Base-by-base conservation (phyloP, 2,797 vertebrate genomes). In the Enteromius afrohamiltoni region DNA sequence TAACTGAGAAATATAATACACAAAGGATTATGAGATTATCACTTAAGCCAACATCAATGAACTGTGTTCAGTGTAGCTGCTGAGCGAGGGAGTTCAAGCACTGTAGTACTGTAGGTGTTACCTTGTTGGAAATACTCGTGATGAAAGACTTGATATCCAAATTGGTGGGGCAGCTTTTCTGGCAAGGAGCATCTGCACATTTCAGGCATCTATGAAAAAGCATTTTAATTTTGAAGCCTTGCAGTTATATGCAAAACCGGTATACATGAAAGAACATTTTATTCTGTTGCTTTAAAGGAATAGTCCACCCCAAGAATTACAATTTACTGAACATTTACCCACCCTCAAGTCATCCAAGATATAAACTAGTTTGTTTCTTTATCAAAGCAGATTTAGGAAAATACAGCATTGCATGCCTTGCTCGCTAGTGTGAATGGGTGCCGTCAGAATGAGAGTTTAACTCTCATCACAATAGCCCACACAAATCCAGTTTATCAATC, bases 151-250 rank as follows among this genome's bases (percentile, higher is more conserved):
- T 99, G 90, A 98, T 94, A 91, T 98, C 96, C 91, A 98, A 92
- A 91, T 98, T 95, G 60, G 97, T 99, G 0, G 97, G 97, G 89
- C 97, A 98, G 88, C 97, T 99, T 94, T 99, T 98, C 93, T 98
- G 97, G 94, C 97, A 98, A 3, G 97, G 97, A 79, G 97, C 97
- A 90, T 98, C 97, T 3, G 93, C 97, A 93, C 97, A 98, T 91
- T 98, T 98, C 9, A 98, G 91, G 89, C 97, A 98, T 83, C 97
- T 98, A 53, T 47, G 1, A 70, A 62, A 47, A 16, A 26, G 29
- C 16, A n/a, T 51, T 64, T 10, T 13, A 16, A 51, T 62, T 74
- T 37, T 62, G 17, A 58, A 80, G 29, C 11, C 17, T 14, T 13
- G 26, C 21, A 70, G 1, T 21, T 40, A 37, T 23, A 31, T 47